Evolutionary conservation across 2,113 vertebrate genomes (phyloP).

Genomic region (Malaclemys terrapin): DNA sequence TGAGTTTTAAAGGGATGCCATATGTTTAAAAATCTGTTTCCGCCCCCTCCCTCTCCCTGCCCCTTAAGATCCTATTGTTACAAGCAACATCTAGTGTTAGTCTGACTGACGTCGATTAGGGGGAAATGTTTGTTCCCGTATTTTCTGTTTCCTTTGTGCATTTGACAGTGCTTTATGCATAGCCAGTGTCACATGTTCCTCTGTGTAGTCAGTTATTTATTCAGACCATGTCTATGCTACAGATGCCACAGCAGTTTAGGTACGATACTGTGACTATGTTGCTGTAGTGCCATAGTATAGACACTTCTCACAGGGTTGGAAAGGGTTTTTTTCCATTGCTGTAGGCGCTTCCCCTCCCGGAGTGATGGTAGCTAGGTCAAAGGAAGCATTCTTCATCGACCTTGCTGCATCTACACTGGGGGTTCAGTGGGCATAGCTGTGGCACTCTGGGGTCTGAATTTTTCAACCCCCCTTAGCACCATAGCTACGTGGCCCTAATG

Average conservation of each 20-base stretch:
- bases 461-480: neutral
- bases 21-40: neutral
- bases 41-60: rapidly evolving
- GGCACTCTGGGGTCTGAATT: neutral
- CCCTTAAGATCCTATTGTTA: neutral
- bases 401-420: neutral
- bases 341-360: neutral
- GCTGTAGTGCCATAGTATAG: neutral
- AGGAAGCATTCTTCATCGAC: neutral
- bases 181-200: neutral
- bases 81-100: neutral
- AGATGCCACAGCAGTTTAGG: neutral
- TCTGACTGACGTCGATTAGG: neutral
- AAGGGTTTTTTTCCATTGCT: neutral
- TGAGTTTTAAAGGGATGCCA: neutral
- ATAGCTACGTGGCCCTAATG: neutral
- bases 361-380: neutral
- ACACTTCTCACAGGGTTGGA: neutral
- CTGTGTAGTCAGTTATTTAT: neutral
- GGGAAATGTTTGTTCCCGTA: neutral
- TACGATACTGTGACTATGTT: neutral
- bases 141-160: neutral
- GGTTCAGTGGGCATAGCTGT: neutral
- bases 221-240: neutral
- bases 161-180: neutral